A percentile compares a stretch with the other conserved stretches of the same genome.
phyloP scores from a whole-genome alignment of 2,888 invertebrate species.

The Dicranocentrus wangi region DNA sequence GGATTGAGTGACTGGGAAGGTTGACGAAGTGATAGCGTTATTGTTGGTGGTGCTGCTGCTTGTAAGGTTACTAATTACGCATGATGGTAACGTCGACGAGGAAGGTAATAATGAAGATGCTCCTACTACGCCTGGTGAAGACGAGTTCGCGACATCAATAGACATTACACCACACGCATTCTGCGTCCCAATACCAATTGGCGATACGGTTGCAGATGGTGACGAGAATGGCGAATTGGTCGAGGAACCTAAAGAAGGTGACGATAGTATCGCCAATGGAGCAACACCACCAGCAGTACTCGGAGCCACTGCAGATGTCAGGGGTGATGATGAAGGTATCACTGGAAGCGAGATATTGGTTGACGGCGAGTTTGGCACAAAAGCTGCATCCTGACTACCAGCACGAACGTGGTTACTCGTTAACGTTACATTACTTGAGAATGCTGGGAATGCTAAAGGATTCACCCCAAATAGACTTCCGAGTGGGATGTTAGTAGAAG shows the following conservation, averaged over 20 bases:
- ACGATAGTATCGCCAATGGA: slow-evolving; percentile 49
- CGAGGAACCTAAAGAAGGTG: slow-evolving; percentile 48
- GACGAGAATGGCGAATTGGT: slow-evolving; percentile 32
- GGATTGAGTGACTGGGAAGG: slow-evolving; percentile 46
- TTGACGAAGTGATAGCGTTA: slow-evolving; percentile 23
- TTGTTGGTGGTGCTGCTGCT: slow-evolving; percentile 21
- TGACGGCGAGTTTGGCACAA: slow-evolving; percentile 59
- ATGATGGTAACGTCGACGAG: slow-evolving; percentile 38
- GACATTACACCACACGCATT: slow-evolving; percentile 38
- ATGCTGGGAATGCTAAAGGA: slow-evolving; percentile 46
- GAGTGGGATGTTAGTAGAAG: slow-evolving; percentile 9
- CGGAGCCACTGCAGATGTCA: not conserved
- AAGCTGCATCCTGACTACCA: slow-evolving; percentile 57
- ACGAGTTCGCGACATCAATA: slow-evolving; percentile 36
- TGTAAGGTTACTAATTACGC: slow-evolving; percentile 49
- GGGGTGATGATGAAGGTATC: slow-evolving; percentile 22
- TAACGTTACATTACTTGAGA: slow-evolving; percentile 55
- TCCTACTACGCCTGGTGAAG: slow-evolving; percentile 8
- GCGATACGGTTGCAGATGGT: slow-evolving; percentile 21
- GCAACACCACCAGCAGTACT: slow-evolving; percentile 36
- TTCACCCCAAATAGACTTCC: slow-evolving; percentile 41
- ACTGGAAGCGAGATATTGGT: slow-evolving; percentile 59
- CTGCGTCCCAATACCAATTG: slow-evolving; percentile 10
- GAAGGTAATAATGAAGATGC: slow-evolving; percentile 46
- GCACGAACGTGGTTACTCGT: slow-evolving; percentile 56